phyloP scores from a whole-genome alignment of 2,113 vertebrate species.

The Scomber japonicus region DNA sequence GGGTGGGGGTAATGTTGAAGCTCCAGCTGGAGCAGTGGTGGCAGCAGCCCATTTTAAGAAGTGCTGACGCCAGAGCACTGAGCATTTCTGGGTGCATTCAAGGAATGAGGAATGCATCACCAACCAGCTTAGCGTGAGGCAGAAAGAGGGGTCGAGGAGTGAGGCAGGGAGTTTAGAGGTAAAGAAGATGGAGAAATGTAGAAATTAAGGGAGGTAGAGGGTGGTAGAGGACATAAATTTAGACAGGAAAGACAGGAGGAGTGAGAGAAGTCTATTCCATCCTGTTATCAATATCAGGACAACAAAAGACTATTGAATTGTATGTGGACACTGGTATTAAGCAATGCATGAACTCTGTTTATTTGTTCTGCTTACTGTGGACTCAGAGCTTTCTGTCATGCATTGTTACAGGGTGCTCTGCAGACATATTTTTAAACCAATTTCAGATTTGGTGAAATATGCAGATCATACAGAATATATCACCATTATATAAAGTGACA shows the following conservation, averaged over 20 bases:
- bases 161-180: not conserved
- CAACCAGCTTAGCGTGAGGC: conserved; percentile 62
- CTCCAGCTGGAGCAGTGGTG: conserved; percentile 50
- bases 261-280: not conserved
- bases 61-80: conserved; percentile 76
- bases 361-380: conserved; percentile 5
- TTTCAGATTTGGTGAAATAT: not conserved
- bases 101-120: conserved; percentile 70
- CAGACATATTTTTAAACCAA: not conserved
- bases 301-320: not conserved
- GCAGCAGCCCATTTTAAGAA: conserved; percentile 76
- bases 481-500: conserved; percentile 25
- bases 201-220: not conserved
- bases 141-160: conserved; percentile 8
- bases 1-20: conserved; percentile 20
- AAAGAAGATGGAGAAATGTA: not conserved
- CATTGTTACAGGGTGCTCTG: not conserved
- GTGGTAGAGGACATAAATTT: not conserved
- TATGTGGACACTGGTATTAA: conserved; percentile 17
- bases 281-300: not conserved
- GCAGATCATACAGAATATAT: conserved; percentile 18
- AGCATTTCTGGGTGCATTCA: conserved; percentile 76
- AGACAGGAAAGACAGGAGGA: not conserved
- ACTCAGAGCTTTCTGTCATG: not conserved
- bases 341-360: conserved; percentile 4